Evolutionary conservation across 92 coral and sea anemone species (phyloP), one percentile per base, ranked within the genome.

Genomic region (Epizoanthus stellaris): DNA sequence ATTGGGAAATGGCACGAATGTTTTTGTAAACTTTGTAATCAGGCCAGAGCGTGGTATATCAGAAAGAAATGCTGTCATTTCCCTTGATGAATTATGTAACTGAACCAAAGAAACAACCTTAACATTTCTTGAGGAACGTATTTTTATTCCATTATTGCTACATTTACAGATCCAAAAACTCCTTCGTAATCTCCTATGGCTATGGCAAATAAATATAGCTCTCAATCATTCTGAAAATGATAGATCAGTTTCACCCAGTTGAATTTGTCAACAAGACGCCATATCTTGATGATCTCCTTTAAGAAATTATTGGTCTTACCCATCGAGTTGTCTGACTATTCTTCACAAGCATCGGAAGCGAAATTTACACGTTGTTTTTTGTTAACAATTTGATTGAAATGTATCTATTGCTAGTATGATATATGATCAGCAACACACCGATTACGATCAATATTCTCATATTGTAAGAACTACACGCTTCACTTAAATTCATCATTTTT

Each of bases 271-370:
- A 77, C 71, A 40, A 77, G 40, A 17, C 60, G 49, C 71, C 59
- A 42, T 79, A 79, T 79, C 83, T 79, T 21, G 42, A 17, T 38
- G 39, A 79, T 79, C 83, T 79, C 16, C 59, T 52, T 63, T 62
- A 79, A 79, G 58, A 76, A 59, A 79, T 23, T 63, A 40, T 63
- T 39, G 49, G 83, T 62, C 71, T 63, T 79, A 62, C 72, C 59
- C 61, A 20, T 58, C 40, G 67, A 59, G 60, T 63, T 42, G 67
- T 60, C 47, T 62, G 49, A 43, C 62, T 40, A 79, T 42, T 79
- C 60, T 13, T 79, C 58, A 79, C 62, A 79, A 79, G 83, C 43
- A 79, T 79, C 83, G 83, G 83, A 63, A 63, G 73, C 70, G 56
- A 79, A 34, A 17, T 79, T 79, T 43, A 23, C 60, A 16, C 49